phyloP scores from a whole-genome alignment of 1,140 invertebrate species.

The Patella vulgata region DNA sequence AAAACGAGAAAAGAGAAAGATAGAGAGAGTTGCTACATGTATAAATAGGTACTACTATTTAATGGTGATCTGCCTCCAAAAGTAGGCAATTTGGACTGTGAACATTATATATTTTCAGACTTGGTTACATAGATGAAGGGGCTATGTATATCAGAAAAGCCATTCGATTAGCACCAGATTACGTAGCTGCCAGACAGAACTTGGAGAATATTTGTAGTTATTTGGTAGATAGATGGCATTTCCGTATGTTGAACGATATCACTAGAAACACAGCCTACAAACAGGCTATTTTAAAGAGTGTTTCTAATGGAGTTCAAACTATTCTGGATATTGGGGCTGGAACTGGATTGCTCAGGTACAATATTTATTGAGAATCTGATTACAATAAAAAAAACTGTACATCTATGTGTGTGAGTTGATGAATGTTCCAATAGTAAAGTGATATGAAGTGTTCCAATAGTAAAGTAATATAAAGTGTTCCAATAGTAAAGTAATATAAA shows the following conservation, averaged over 20 bases:
- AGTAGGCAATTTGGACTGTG: no score
- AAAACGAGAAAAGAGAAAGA: no score
- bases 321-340: slow-evolving; percentile 82
- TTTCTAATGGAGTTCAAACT: slow-evolving; percentile 69
- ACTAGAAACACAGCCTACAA: slow-evolving; percentile 75
- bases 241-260: slow-evolving; percentile 82
- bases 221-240: slow-evolving; percentile 81
- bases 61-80: no score
- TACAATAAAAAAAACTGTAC: neutral
- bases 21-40: no score
- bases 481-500: no score
- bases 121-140: slow-evolving; percentile 61
- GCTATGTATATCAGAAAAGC: slow-evolving; percentile 59
- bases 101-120: no score
- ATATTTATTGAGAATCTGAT: neutral
- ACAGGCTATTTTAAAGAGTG: slow-evolving; percentile 72
- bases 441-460: no score
- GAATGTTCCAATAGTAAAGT: no score
- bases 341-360: slow-evolving; percentile 73
- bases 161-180: slow-evolving; percentile 58
- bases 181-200: slow-evolving; percentile 59
- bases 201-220: slow-evolving; percentile 66
- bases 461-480: no score
- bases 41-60: no score
- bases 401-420: no score